A percentile compares a stretch with the other conserved stretches of the same genome.
Evolutionary conservation across 2,797 vertebrate species (phyloP).

Genomic region (Enteromius fasciolatus): DNA sequence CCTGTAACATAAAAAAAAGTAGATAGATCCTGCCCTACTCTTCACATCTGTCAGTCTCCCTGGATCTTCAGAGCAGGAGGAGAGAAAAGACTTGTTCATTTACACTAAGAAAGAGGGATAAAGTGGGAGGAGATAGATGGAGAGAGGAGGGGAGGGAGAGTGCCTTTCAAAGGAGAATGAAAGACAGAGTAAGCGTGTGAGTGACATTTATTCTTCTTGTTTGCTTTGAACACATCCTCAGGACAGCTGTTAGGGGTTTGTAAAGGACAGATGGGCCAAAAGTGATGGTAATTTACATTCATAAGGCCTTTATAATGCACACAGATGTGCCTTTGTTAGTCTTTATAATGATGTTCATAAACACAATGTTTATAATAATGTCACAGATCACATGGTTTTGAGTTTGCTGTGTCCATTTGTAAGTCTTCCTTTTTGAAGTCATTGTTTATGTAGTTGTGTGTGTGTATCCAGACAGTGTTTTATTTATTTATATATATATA

Average conservation of each 20-base stretch:
- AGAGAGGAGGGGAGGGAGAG: neutral
- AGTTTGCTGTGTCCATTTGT: neutral
- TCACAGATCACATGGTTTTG: constrained; percentile 1
- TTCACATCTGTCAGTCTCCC: neutral
- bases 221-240: constrained; percentile 23
- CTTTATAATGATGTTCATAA: constrained; percentile 24
- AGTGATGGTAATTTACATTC: constrained; percentile 33
- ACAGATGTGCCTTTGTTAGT: constrained; percentile 40
- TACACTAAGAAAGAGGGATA: constrained; percentile 32
- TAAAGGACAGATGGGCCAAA: constrained; percentile 45
- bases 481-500: too few relatives aligned
- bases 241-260: constrained; percentile 45
- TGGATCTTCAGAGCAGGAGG: constrained; percentile 16
- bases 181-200: neutral
- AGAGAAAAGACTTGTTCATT: constrained; percentile 27
- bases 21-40: neutral
- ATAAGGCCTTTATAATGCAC: constrained; percentile 38
- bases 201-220: constrained; percentile 28
- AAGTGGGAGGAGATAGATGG: constrained; percentile 20
- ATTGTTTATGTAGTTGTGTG: neutral
- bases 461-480: neutral
- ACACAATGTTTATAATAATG: neutral
- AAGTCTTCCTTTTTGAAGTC: neutral
- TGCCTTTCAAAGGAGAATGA: constrained; percentile 35
- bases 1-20: neutral